phyloP scores from a whole-genome alignment of 2,888 invertebrate species.

The Noctua janthe region DNA sequence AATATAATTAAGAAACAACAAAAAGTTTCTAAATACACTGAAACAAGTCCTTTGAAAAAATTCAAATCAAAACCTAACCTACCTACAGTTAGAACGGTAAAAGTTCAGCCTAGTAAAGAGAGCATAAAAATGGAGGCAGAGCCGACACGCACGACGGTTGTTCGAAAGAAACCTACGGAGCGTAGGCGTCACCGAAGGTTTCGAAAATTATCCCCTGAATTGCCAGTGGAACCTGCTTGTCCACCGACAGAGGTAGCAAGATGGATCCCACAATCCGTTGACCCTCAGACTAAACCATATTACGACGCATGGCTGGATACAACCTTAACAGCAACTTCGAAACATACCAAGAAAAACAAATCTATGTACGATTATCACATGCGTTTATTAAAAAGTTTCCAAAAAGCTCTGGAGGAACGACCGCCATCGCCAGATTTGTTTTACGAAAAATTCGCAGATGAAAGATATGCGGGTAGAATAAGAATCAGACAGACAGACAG shows the following conservation, averaged over 20 bases:
- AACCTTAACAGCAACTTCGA: constrained; percentile 77
- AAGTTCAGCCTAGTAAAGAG: background rate
- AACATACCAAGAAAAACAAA: constrained; percentile 70
- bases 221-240: constrained; percentile 38
- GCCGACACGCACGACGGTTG: background rate
- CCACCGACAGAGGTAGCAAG: constrained; percentile 81
- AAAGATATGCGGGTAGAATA: constrained; percentile 80
- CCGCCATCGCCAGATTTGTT: constrained; percentile 72
- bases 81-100: constrained; percentile 36
- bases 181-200: constrained; percentile 28
- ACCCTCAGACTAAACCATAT: constrained; percentile 79
- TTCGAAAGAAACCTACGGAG: constrained; percentile 35
- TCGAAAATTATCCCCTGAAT: constrained; percentile 46
- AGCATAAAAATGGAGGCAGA: constrained; percentile 37
- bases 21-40: constrained; percentile 54
- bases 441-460: constrained; percentile 75
- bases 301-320: constrained; percentile 86
- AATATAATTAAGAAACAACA: constrained; percentile 43
- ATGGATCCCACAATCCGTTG: constrained; percentile 78
- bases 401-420: constrained; percentile 66
- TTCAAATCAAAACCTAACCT: constrained; percentile 32
- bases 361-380: constrained; percentile 34
- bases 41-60: constrained; percentile 42
- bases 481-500: constrained; percentile 72
- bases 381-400: constrained; percentile 66